phyloP scores from a whole-genome alignment of 2,113 vertebrate genomes.

The Psittacus erithacus region DNA sequence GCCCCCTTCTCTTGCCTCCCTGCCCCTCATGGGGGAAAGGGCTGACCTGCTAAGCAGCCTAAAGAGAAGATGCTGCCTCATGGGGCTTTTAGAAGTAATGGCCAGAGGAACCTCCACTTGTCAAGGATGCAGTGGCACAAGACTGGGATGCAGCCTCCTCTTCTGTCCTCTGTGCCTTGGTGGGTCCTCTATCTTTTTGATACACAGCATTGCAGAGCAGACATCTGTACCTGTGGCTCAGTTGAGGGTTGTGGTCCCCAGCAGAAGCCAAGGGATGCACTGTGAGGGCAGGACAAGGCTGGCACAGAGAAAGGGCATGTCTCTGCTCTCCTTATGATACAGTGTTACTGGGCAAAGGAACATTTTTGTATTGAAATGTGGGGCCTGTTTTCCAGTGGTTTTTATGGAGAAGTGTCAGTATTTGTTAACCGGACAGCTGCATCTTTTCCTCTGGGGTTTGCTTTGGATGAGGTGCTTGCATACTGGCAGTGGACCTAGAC shows the following conservation, averaged over 20 bases:
- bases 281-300: neutral
- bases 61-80: neutral
- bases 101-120: neutral
- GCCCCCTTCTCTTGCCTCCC: neutral
- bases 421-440: neutral
- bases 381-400: neutral
- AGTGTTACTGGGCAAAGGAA: neutral
- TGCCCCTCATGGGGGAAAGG: neutral
- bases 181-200: neutral
- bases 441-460: neutral
- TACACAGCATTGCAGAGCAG: neutral
- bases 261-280: neutral
- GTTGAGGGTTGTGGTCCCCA: neutral
- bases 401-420: neutral
- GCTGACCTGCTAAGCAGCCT: neutral
- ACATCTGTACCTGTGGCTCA: neutral
- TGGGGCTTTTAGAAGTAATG: neutral
- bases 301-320: neutral
- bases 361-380: slow-evolving; percentile 31
- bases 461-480: neutral
- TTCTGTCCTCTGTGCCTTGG: neutral
- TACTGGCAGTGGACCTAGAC: neutral
- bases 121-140: neutral
- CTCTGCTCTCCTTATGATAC: neutral
- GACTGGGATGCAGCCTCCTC: neutral